Conservation (phyloP, 2,888 invertebrate genomes). For the Pollenia griseotomentosa region DNA sequence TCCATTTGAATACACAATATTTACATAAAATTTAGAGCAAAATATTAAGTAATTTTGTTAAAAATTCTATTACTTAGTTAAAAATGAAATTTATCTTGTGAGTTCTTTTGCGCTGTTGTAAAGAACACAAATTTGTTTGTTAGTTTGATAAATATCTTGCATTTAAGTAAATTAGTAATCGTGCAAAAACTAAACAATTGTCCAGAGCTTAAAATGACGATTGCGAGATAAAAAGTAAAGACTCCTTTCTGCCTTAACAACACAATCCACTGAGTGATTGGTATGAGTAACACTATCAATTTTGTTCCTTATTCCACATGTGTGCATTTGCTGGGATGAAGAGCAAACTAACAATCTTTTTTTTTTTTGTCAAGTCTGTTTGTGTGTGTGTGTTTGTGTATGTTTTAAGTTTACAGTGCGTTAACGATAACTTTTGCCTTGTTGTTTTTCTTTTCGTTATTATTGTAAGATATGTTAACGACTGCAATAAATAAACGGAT, state of each 20-base stretch:
- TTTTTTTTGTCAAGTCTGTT: neutral
- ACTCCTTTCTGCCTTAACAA: neutral
- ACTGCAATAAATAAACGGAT: constrained; percentile 83
- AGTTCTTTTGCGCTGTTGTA: constrained; percentile 17
- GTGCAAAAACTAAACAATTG: constrained; percentile 82
- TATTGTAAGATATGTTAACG: constrained; percentile 82
- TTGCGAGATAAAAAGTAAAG: constrained; percentile 10
- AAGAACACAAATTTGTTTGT: constrained; percentile 43
- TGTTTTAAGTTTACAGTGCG: constrained; percentile 45
- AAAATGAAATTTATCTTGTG: constrained; percentile 16
- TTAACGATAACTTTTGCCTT: constrained; percentile 56
- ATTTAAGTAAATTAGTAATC: constrained; percentile 78
- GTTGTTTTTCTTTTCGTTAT: constrained; percentile 53
- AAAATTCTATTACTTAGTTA: constrained; percentile 27
- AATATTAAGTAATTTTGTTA: constrained; percentile 60
- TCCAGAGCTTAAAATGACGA: constrained; percentile 54
- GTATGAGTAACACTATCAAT: constrained; percentile 55
- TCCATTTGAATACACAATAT: neutral
- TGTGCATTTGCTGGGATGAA: constrained; percentile 49
- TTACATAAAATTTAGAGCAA: constrained; percentile 1
- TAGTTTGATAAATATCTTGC: constrained; percentile 63
- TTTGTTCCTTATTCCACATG: constrained; percentile 59
- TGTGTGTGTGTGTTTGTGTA: constrained; percentile 2
- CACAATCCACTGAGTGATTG: neutral
- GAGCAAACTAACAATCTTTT: neutral